Evolutionary conservation across 2,797 vertebrate genomes (phyloP), one percentile per base, ranked within the genome.

Genomic region (Sus cebifrons): DNA sequence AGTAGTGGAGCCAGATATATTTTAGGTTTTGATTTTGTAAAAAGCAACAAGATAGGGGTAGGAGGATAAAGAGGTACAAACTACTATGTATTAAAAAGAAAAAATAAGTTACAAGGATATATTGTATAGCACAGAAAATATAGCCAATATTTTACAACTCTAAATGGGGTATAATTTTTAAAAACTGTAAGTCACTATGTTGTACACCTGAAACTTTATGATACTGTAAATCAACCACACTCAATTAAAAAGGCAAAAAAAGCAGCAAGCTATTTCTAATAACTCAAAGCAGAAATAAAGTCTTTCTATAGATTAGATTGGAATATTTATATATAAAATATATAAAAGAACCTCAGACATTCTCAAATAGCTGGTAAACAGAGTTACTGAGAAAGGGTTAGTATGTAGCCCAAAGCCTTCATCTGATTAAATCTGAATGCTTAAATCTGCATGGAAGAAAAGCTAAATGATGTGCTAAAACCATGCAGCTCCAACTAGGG

Each of bases 271-370:
- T 95, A 93, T 89, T 82, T n/a, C 29, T 49, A 94, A 73, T 27
- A 92, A 89, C 21, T 94, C 36, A 88, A 95, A 92, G 89, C 67
- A 96, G 68, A 96, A 94, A 91, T 58, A 56, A 84, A 92, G 40
- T 65, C 16, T 92, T 87, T 89, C 81, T 64, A 91, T 75, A 93
- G 29, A 68, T 12, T 75, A 67, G 36, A 52, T 16, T 86, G 73
- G 13, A 95, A 70, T 77, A 91, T 79, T 79, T 94, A 86, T 81
- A 86, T 70, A 56, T 81, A 84, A 87, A 79, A 92, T 83, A 89
- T 17, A 90, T 62, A 29, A 94, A 90, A 92, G 29, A 4, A 86
- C n/a, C 56, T 91, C 32, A 78, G 79, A 71, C 68, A 68, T 54
- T 95, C 68, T 96, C 82, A 95, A 74, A 87, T 49, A 78, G 29